Conservation (phyloP, 2,113 vertebrate genomes). For the Apteryx owenii region DNA sequence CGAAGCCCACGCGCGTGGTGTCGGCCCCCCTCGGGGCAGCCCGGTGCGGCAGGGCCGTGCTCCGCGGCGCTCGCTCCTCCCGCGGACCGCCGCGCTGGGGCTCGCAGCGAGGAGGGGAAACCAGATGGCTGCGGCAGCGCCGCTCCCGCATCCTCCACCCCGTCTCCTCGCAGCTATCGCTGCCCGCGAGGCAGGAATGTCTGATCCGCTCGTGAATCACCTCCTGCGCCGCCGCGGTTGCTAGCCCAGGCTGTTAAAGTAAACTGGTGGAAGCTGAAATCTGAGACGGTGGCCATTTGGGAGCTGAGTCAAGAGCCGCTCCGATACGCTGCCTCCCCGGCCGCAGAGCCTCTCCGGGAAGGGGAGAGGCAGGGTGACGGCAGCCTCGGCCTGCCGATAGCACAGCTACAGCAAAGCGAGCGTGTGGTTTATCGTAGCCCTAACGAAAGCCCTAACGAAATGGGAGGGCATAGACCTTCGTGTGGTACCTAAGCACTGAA, state of each 20-base stretch:
- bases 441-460: not conserved
- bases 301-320: not conserved
- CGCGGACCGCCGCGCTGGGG: accelerated
- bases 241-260: not conserved
- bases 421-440: not conserved
- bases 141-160: not conserved
- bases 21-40: not conserved
- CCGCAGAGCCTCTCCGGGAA: too few relatives aligned
- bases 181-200: not conserved
- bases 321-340: not conserved
- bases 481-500: not conserved
- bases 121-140: not conserved
- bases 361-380: not conserved
- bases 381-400: not conserved
- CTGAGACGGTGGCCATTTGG: not conserved
- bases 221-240: not conserved
- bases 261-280: not conserved
- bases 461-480: not conserved
- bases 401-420: not conserved
- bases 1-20: too few relatives aligned
- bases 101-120: not conserved
- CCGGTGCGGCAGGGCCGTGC: too few relatives aligned
- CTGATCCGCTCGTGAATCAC: not conserved
- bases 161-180: accelerated
- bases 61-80: not conserved